Percentiles rank a stretch among this genome's conserved stretches.
Conservation (phyloP, 2,888 invertebrate genomes). For the Branchellion lobata region DNA sequence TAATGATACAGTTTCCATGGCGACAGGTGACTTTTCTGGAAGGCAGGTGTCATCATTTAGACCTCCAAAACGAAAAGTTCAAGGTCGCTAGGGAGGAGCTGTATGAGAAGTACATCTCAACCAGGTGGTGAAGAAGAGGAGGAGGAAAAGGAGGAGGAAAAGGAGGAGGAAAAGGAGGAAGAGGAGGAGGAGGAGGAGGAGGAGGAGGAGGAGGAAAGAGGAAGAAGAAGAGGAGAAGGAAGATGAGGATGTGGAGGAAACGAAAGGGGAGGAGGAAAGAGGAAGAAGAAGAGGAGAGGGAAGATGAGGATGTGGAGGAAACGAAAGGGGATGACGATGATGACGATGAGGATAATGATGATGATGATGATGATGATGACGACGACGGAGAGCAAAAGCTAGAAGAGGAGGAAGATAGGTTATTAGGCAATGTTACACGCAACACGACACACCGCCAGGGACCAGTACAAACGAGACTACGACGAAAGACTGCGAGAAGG, state of each 20-base stretch:
- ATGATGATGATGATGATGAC: constrained; percentile 38
- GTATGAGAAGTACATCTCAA: constrained; percentile 62
- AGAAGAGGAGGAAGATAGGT: neutral
- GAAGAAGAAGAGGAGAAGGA: neutral
- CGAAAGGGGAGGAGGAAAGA: constrained; percentile 22
- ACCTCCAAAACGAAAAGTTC: constrained; percentile 52
- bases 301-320: neutral
- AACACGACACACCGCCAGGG: neutral
- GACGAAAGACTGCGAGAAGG: constrained; percentile 8
- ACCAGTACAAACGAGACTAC: neutral
- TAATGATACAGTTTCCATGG: too few species aligned
- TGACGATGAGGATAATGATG: constrained; percentile 29
- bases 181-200: constrained; percentile 31
- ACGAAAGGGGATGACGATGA: constrained; percentile 32
- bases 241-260: constrained; percentile 19
- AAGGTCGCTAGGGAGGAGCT: constrained; percentile 60
- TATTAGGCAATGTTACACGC: too few species aligned
- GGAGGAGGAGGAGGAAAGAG: neutral
- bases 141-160: constrained; percentile 17
- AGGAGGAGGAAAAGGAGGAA: constrained; percentile 24
- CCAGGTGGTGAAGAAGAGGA: constrained; percentile 54
- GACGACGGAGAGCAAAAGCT: constrained; percentile 3
- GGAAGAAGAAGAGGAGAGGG: constrained; percentile 1
- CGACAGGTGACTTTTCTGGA: neutral
- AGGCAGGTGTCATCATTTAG: neutral